phyloP scores from a whole-genome alignment of 2,888 invertebrate genomes.

The Polylopha cassiicola region DNA sequence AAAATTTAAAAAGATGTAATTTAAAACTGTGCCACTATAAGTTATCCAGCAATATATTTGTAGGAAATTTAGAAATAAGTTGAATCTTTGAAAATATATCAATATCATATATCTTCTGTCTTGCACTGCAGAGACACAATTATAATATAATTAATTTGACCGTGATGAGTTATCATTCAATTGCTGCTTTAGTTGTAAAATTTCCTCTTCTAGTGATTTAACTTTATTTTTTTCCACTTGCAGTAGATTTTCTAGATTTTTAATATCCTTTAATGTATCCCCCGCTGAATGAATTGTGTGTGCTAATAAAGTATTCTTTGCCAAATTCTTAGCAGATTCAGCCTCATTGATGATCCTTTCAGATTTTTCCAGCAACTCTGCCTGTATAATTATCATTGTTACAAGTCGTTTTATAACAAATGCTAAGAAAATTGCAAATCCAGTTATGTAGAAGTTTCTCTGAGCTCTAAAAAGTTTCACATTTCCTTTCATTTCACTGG shows the following conservation, averaged over 20 bases:
- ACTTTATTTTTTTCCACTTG: conserved; percentile 38
- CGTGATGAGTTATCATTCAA: conserved; percentile 37
- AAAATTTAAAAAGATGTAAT: too few relatives aligned
- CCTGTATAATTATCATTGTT: conserved; percentile 80
- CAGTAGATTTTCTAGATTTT: conserved; percentile 39
- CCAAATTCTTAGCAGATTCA: conserved; percentile 74
- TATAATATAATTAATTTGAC: conserved; percentile 35
- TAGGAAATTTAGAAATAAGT: too few relatives aligned
- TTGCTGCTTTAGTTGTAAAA: conserved; percentile 45
- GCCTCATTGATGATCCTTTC: conserved; percentile 84
- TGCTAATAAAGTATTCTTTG: conserved; percentile 48
- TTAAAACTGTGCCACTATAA: too few relatives aligned
- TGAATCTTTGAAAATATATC: too few relatives aligned
- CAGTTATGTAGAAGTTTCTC: conserved; percentile 88
- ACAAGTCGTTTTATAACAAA: conserved; percentile 82
- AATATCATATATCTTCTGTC: conserved; percentile 4
- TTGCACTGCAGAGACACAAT: conserved; percentile 25
- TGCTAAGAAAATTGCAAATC: conserved; percentile 84
- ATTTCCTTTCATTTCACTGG: conserved; percentile 80
- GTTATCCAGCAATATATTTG: too few relatives aligned
- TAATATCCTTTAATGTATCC: conserved; percentile 32
- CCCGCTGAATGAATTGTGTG: conserved; percentile 38
- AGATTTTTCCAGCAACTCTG: conserved; percentile 77
- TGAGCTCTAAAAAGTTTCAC: conserved; percentile 87
- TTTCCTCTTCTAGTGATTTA: conserved; percentile 44